Base-by-base conservation (phyloP, 2,797 vertebrate species). In the Protosalanx chinensis region DNA sequence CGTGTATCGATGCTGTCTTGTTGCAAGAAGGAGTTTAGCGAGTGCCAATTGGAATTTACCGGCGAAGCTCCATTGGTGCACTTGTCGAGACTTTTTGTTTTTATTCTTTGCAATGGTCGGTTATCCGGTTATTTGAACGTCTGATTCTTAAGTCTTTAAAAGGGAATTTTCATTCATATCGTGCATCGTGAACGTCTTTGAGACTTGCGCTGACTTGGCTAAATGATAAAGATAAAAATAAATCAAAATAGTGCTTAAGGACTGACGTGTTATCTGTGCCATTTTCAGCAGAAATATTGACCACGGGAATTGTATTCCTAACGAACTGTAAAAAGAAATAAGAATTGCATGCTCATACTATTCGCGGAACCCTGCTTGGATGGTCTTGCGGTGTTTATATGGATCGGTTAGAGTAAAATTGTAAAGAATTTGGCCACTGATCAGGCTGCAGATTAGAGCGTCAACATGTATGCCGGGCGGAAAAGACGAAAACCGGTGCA, bases 401-500 rank as follows among this genome's bases (percentile, higher is more conserved):
- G 41, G 41, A 46, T 71, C 32, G 56, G 33, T 20, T 69, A 60
- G 30, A 15, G 13, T 27, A 16, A 8, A 6, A 13, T 61, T 29
- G 51, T 56, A 12, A 60, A 60, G n/a, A 8, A 29, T 67, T 67
- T 30, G 37, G 23, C 51, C 33, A 35, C 20, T 33, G 46, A 23
- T 29, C 30, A 46, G 23, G 35, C 18, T 68, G 13, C 18, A 58
- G 27, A 68, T 27, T n/a, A 18, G 8, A 49, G 51, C 62, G 46
- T 46, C 62, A 79, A 70, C 29, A 87, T 88, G 88, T 86, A 85
- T 56, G 82, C 84, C 6, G 85, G 86, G 53, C 80, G 87, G 69
- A 87, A 82, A 73, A 78, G 86, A 75, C 89, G 86, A 78, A 89
- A 87, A 80, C 82, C 87, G 2, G 79, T 77, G 49, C 84, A 78